phyloP scores from a whole-genome alignment of 2,797 vertebrate species.

The Anguilla megastoma region DNA sequence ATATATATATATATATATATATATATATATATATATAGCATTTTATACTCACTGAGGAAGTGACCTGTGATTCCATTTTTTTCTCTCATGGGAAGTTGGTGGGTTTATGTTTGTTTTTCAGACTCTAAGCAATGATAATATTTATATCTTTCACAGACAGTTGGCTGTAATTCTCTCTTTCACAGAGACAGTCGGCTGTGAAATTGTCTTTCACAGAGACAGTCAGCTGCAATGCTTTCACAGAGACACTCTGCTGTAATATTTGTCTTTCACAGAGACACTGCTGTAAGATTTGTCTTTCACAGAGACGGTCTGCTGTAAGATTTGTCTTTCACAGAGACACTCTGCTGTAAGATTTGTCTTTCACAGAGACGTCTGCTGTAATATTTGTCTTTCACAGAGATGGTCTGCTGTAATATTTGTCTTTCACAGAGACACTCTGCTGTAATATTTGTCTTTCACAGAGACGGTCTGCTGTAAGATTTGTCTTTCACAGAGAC shows the following conservation, averaged over 20 bases:
- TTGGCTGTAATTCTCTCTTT: not conserved
- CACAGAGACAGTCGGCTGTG: not conserved
- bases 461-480: not conserved
- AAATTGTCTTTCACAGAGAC: too few species aligned
- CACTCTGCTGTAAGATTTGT: not conserved
- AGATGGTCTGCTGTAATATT: not conserved
- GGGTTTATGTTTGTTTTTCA: not conserved
- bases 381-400: too few species aligned
- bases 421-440: not conserved
- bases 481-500: too few species aligned
- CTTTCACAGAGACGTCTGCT: not conserved
- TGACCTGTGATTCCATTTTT: not conserved
- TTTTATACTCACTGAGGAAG: not conserved
- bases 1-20: too few species aligned
- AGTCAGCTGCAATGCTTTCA: too few species aligned
- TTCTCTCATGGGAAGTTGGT: not conserved
- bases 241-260: too few species aligned
- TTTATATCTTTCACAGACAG: not conserved
- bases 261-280: constrained; percentile 59
- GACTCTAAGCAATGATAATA: not conserved
- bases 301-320: too few species aligned
- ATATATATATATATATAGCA: too few species aligned
- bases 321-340: not conserved
- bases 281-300: not conserved
- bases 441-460: not conserved